A percentile compares a stretch with the other conserved stretches of the same genome.
Evolutionary conservation across 2,888 invertebrate genomes (phyloP).

Genomic region (Slavum lentiscoides): DNA sequence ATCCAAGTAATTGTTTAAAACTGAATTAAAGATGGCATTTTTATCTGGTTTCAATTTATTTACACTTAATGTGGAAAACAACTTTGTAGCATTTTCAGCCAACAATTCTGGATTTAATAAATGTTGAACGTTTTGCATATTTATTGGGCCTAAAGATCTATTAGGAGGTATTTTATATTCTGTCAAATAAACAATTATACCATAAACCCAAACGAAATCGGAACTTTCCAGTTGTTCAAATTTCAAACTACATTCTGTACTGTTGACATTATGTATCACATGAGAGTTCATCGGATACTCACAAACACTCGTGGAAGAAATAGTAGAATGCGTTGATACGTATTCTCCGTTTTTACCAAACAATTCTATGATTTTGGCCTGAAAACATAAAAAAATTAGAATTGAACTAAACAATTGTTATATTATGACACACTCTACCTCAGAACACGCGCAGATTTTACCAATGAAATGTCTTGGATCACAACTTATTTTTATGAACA

Average conservation of each 20-base stretch:
- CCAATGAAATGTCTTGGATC: background rate
- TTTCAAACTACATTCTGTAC: conserved; percentile 34
- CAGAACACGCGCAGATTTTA: background rate
- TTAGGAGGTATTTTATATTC: background rate
- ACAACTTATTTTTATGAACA: conserved; percentile 12
- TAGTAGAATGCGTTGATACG: conserved; percentile 59
- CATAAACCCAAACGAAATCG: conserved; percentile 24
- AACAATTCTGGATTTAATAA: conserved; percentile 23
- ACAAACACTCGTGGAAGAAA: conserved; percentile 59
- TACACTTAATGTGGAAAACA: conserved; percentile 8
- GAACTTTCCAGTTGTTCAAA: conserved; percentile 4
- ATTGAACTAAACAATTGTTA: background rate
- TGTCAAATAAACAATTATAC: conserved; percentile 19
- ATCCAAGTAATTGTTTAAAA: background rate
- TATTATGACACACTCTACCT: conserved; percentile 3
- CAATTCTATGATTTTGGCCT: conserved; percentile 61
- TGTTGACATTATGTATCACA: conserved; percentile 54
- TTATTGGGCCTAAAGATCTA: conserved; percentile 22
- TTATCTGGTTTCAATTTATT: conserved; percentile 1
- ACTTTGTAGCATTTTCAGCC: conserved; percentile 8
- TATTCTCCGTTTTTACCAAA: conserved; percentile 62
- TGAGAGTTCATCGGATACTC: conserved; percentile 57
- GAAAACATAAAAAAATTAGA: conserved; percentile 35
- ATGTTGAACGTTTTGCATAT: conserved; percentile 32
- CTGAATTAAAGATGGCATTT: background rate